Evolutionary conservation across 2,888 invertebrate genomes (phyloP), one percentile per base, ranked within the genome.

Genomic region (Drosophila meridiana): DNA sequence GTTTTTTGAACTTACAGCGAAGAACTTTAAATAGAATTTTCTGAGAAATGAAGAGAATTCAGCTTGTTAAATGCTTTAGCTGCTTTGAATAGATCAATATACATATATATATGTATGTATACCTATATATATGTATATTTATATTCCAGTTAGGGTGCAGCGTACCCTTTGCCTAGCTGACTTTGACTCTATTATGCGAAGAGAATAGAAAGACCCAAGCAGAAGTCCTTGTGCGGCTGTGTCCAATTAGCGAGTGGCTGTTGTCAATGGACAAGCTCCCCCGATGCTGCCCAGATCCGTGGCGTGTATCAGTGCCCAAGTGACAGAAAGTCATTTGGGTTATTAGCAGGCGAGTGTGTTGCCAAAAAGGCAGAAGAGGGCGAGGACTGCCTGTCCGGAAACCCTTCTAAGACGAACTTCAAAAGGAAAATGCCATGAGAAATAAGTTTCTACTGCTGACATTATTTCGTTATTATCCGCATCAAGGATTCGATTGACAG

Each of bases 391-490:
- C 30, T 57, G 53, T 58, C 55, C 78, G 73, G 73, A 77, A 80
- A 80, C 80, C 74, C 80, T 80, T 80, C 80, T 69, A 70, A 69
- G 69, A 45, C 58, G 47, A 76, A 82, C 78, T 76, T 80, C 82
- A 84, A 82, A 83, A 77, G 81, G 45, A 60, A 69, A 62, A 77
- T 64, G 73, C 72, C 69, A 72, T 69, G 60, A 78, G 68, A 80
- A 78, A 78, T 68, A 81, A 83, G 70, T 80, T 76, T 77, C 74
- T 64, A 71, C 63, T 75, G 68, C 79, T 79, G 82, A 81, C 86
- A 90, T 90, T 90, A 90, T 89, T 90, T 89, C 84, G 88, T 90
- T 90, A 89, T 90, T 90, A 90, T 87, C 82, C 89, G 81, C 89
- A 87, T 82, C 90, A 90, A 89, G 81, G 76, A 82, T 69, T 84